Base-by-base conservation (phyloP, 2,113 vertebrate species). In the Turnix velox region DNA sequence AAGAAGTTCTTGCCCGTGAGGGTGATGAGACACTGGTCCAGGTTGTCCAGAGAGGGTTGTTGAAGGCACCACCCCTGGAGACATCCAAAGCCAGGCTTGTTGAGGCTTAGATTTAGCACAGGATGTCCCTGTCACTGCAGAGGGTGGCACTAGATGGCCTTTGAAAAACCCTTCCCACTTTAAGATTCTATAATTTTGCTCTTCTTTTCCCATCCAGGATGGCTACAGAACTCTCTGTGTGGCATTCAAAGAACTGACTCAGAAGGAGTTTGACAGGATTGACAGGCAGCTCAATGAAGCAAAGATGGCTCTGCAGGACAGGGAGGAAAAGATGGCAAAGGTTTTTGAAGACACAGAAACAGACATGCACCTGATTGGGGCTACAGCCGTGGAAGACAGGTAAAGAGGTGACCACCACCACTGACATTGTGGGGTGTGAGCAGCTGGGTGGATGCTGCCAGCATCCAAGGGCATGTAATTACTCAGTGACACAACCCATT, bases 381-480 rank as follows among this genome's bases (percentile, higher is more conserved):
- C 99, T 22, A 99, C 99, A 31, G 99, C 99, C 24, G 99, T 99
- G 19, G 99, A 99, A 96, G 99, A 99, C 98, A 98, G 98, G 99
- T 99, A 97, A 97, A 83, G 90, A 71, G 42, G 58, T 19, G 45
- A 17, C 54, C 23, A 8, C 16, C 24, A 17, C 8, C 45, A 10
- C 10, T 1, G 4, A 59, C 22, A 2, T 33, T 7, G 15, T 2
- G 4, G 17, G 24, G 10, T 24, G 23, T 31, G 59, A 61, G 5
- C 78, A 79, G 66, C 30, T 35, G 54, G 63, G 51, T 65, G 71
- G 75, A 18, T 68, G 55, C 71, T 88, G 80, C 20, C 46, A 63
- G 46, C 46, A 67, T 80, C 83, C 61, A 66, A 66, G 91, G 66
- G 31, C 57, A 48, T 58, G 84, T 63, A 88, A 81, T 92, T 72